Base-by-base conservation (phyloP, 2,797 vertebrate species). In the Lagodon rhomboides region DNA sequence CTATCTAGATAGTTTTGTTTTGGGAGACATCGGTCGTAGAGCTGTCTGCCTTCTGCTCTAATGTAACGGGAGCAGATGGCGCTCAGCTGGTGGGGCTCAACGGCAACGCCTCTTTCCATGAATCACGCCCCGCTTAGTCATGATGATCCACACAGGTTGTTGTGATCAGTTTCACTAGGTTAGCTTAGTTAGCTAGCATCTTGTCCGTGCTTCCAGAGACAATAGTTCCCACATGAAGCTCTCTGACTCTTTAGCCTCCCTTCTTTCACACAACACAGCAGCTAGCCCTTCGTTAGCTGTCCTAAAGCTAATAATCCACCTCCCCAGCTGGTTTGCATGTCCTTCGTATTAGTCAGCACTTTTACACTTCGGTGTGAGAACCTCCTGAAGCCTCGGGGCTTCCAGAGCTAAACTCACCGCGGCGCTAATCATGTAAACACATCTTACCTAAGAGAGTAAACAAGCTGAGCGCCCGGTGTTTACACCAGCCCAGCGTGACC, bases 291-390 rank as follows among this genome's bases (percentile, higher is more conserved):
- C 58, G 23, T 18, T 60, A 56, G 22, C 5, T 12, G 38, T 38
- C 51, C 7, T 47, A 22, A 13, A 44, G 23, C 56, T 25, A 43
- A 55, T 34, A 34, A 25, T 58, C 13, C 59, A 59, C 43, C 51
- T 54, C 50, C 12, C 38, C 30, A 16, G 60, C 55, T 84, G 77
- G 76, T 81, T 76, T 38, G 50, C 15, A 66, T 51, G 82, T 66
- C 66, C 49, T 67, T 12, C 41, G n/a, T 51, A 13, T 27, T 41
- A 65, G 23, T 61, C 16, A 1, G 1, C 11, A 54, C 44, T 23
- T 30, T 4, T 34, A 34, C 34, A 17, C 10, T 20, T n/a, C 13
- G 12, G 46, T 70, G 58, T 51, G 47, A 67, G 85, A 70, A 46
- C 38, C 25, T 64, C 47, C 16, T 5, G 5, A 56, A 56, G 85